These are phyloP conservation scores for Pardosa pseudoannulata DNA, from an alignment of 2,888 invertebrate genomes.

Conservation along the genomic window DNA sequence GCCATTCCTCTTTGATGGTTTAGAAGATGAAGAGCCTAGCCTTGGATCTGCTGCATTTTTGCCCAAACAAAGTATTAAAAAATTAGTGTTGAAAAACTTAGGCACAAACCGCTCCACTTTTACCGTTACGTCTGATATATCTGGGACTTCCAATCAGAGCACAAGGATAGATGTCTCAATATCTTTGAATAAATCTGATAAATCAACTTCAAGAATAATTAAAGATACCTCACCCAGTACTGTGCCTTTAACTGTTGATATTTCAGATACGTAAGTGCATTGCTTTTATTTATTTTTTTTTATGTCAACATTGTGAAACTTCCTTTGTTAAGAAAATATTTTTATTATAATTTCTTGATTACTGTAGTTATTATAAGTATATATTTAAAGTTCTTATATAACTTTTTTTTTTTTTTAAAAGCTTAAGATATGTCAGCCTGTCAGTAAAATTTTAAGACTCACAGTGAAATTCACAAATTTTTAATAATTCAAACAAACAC, in stretches of 20 bases:
- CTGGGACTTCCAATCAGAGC: slow-evolving; percentile 21
- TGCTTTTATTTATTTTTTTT: too few species aligned
- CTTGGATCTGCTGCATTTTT: slow-evolving; percentile 79
- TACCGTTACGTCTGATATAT: slow-evolving; percentile 51
- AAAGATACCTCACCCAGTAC: background rate
- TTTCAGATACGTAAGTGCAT: slow-evolving; percentile 46
- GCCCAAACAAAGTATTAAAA: slow-evolving; percentile 82
- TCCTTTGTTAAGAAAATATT: too few species aligned
- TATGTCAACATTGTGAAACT: too few species aligned
- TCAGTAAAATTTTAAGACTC: too few species aligned
- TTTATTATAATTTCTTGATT: background rate
- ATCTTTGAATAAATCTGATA: slow-evolving; percentile 39
- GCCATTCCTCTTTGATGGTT: slow-evolving; percentile 86
- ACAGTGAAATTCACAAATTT: too few species aligned
- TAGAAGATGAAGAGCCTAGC: slow-evolving; percentile 85
- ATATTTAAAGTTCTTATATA: too few species aligned
- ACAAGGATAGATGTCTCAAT: slow-evolving; percentile 63
- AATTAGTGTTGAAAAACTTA: slow-evolving; percentile 83
- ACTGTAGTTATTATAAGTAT: too few species aligned
- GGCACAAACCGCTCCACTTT: slow-evolving; percentile 28
- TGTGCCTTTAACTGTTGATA: slow-evolving; percentile 51
- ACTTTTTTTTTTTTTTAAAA: too few species aligned
- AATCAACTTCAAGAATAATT: background rate
- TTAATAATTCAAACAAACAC: too few species aligned
- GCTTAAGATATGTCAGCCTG: too few species aligned